phyloP scores from a whole-genome alignment of 2,888 invertebrate species.

The Eupsilia transversa region DNA sequence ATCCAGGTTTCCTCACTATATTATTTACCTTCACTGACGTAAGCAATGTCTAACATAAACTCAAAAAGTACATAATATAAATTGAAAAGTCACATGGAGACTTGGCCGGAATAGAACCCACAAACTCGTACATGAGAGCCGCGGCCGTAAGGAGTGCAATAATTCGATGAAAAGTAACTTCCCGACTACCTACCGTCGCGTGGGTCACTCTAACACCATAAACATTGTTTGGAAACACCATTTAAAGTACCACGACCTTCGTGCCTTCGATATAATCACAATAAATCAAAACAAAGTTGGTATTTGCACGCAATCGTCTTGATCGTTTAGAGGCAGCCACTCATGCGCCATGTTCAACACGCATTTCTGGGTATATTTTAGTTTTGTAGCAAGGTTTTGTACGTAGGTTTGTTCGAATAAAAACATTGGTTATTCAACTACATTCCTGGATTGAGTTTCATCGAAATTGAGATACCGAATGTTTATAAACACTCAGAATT shows the following conservation, averaged over 20 bases:
- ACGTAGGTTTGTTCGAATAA: not conserved
- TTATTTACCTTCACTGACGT: no score
- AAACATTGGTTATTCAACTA: not conserved
- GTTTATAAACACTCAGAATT: no score
- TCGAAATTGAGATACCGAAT: not conserved
- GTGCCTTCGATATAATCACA: conserved; percentile 56
- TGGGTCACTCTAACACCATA: conserved; percentile 36
- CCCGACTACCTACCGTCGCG: conserved; percentile 1
- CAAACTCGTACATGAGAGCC: no score
- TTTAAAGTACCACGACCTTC: conserved; percentile 60
- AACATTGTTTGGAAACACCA: conserved; percentile 53
- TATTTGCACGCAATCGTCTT: conserved; percentile 62
- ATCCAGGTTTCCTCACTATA: no score
- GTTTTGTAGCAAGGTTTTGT: not conserved
- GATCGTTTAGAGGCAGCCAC: conserved; percentile 25
- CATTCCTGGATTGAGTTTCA: not conserved
- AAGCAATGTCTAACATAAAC: no score
- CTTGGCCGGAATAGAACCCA: no score
- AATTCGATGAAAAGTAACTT: conserved; percentile 17
- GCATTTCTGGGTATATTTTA: conserved; percentile 32
- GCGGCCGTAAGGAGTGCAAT: not conserved
- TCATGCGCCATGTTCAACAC: conserved; percentile 22
- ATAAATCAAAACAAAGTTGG: conserved; percentile 65
- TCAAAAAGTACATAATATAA: no score
- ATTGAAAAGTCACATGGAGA: no score